Base-by-base conservation (phyloP, 2,888 invertebrate genomes). In the Caenorhabditis zanzibari region DNA sequence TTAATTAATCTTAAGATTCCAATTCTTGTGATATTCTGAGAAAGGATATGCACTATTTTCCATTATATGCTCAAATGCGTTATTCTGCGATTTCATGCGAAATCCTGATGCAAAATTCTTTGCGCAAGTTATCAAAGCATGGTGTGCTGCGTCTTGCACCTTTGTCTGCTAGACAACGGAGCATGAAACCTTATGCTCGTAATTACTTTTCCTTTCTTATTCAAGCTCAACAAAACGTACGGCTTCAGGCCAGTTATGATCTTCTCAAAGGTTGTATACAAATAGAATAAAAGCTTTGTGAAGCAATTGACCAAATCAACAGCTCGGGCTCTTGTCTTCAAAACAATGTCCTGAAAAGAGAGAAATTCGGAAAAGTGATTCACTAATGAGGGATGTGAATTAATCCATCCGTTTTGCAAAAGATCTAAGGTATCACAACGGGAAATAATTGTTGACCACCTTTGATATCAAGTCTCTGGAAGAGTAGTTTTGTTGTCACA, bases 231-330 rank as follows among this genome's bases (percentile, higher is more conserved):
- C 22, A 22, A 38, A 14, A 54, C 10, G 24, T 71, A 79, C 16
- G 79, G 79, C 79, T 79, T 79, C 79, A 54, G n/a, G 19, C 28
- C 14, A n/a, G 56, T 74, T 56, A 49, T 75, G 68, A 49, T 68
- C 59, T 76, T 59, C 35, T 38, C 16, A n/a, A 38, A 41, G 22
- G 41, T 19, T 38, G 41, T 52, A 59, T 59, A 59, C 49, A 32
- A 59, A 32, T 58, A 49, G 19, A 22, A 47, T 12, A 22, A 44
- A 24, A 28, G n/a, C 47, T 47, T 19, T 47, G 26, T 10, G 24
- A 26, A 41, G 44, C 58, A 26, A 47, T 56, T 7, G 35, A 41
- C 24, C 44, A 12, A 4, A 6, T 44, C 58, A 73, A 73, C 63
- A 73, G 61, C n/a, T 32, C 32, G 10, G 38, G 38, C 12, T 12